phyloP scores from a whole-genome alignment of 2,113 vertebrate genomes.

The Mormoops blainvillei region DNA sequence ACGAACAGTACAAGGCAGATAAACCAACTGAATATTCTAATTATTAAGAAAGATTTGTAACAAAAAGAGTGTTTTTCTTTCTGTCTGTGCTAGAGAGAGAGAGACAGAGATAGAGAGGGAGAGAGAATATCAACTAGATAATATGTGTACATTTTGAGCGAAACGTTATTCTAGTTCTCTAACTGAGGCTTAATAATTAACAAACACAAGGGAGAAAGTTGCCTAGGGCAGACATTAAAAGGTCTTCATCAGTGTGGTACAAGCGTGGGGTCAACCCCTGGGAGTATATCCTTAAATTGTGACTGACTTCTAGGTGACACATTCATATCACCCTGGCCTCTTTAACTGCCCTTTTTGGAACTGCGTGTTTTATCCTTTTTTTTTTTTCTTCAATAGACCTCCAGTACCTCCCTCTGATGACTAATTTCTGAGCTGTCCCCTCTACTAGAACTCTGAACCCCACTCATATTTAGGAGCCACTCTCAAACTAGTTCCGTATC shows the following conservation, averaged over 20 bases:
- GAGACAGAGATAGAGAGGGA: neutral
- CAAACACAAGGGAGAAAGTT: neutral
- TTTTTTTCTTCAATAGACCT: neutral
- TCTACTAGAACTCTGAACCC: neutral
- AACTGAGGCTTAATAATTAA: neutral
- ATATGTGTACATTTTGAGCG: neutral
- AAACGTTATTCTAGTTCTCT: neutral
- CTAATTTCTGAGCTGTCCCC: neutral
- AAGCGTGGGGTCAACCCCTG: neutral
- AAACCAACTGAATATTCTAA: neutral
- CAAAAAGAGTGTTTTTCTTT: neutral
- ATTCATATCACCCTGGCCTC: neutral
- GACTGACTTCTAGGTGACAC: fast-evolving
- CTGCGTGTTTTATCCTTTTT: neutral
- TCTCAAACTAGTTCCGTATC: neutral
- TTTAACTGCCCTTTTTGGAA: neutral
- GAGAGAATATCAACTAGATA: neutral
- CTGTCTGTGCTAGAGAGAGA: neutral
- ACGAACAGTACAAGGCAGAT: neutral
- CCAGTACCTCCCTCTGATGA: neutral
- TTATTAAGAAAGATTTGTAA: neutral
- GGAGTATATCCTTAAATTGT: neutral
- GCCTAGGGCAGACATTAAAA: fast-evolving
- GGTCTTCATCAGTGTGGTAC: neutral
- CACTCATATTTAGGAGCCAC: neutral